Percentiles rank a stretch among this genome's conserved stretches.
Conservation (phyloP, 2,888 invertebrate genomes). For the Clistopyga incitator region DNA sequence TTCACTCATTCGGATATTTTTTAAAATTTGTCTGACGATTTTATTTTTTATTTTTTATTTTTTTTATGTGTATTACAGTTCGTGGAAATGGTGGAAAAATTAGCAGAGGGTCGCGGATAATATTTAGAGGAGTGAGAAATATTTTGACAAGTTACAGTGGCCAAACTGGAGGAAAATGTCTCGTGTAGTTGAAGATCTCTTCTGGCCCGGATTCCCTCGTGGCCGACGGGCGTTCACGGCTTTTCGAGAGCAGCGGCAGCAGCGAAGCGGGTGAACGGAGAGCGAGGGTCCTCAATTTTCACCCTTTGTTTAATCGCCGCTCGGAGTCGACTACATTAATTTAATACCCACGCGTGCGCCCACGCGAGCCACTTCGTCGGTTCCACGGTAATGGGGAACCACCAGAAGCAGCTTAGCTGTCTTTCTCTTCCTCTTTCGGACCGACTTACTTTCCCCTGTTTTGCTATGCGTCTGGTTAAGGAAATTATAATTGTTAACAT, state of each 20-base stretch:
- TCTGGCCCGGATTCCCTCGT: constrained; percentile 40
- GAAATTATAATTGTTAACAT: constrained; percentile 14
- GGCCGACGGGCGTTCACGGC: constrained; percentile 46
- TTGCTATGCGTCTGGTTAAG: not conserved
- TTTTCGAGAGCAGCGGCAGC: constrained; percentile 38
- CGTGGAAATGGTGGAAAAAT: too few species aligned
- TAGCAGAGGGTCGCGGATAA: too few species aligned
- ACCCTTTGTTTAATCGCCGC: constrained; percentile 83
- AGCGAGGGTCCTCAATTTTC: constrained; percentile 80
- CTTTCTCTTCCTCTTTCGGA: constrained; percentile 6
- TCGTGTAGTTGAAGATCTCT: constrained; percentile 30
- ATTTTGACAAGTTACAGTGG: too few species aligned
- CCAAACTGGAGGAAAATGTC: too few species aligned
- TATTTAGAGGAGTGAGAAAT: too few species aligned
- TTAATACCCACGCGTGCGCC: constrained; percentile 80
- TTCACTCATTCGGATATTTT: too few species aligned
- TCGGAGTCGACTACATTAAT: constrained; percentile 82
- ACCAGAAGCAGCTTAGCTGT: constrained; percentile 38
- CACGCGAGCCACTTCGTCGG: constrained; percentile 69
- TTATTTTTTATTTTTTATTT: too few species aligned
- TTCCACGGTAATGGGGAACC: constrained; percentile 70
- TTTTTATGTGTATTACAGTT: too few species aligned
- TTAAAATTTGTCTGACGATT: too few species aligned
- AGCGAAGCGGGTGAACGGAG: constrained; percentile 23
- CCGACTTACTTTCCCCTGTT: constrained; percentile 55